Conservation (phyloP, 2,888 invertebrate species). For the Drosophila greeni region DNA sequence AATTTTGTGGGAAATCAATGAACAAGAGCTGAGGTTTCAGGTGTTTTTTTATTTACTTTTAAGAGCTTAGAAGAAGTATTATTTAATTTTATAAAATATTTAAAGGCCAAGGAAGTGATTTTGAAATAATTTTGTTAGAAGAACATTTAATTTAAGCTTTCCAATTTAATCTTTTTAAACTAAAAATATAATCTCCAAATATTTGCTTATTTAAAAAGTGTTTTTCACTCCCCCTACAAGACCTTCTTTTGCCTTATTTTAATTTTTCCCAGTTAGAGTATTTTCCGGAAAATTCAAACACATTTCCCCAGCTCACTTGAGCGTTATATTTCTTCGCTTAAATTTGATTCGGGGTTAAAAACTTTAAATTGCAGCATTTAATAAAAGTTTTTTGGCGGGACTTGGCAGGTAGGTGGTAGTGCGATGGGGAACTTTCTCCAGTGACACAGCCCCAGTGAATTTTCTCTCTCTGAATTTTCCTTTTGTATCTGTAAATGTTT, state of each 20-base stretch:
- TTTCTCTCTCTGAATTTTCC: background rate
- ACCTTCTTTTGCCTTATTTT: background rate
- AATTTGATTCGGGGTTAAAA: conserved; percentile 37
- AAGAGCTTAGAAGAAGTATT: background rate
- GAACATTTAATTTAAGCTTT: too few species aligned
- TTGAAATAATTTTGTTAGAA: too few species aligned
- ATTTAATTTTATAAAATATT: background rate
- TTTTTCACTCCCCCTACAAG: too few species aligned
- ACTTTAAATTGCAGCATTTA: conserved; percentile 49
- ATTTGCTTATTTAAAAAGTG: too few species aligned
- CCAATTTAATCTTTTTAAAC: too few species aligned
- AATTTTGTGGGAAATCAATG: background rate
- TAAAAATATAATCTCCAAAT: too few species aligned
- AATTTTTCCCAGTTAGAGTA: conserved; percentile 1
- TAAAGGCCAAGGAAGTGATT: background rate
- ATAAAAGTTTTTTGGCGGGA: conserved; percentile 30
- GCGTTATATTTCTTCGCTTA: conserved; percentile 22
- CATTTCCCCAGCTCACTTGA: background rate
- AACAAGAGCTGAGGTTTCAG: background rate
- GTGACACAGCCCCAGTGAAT: background rate
- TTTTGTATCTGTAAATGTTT: conserved; percentile 13
- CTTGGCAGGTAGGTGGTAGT: conserved; percentile 18
- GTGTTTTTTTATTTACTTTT: background rate
- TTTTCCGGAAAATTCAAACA: background rate
- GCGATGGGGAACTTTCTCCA: conserved; percentile 22